Evolutionary conservation across 1,140 invertebrate species (phyloP).

Genomic region (Papilio helenus): DNA sequence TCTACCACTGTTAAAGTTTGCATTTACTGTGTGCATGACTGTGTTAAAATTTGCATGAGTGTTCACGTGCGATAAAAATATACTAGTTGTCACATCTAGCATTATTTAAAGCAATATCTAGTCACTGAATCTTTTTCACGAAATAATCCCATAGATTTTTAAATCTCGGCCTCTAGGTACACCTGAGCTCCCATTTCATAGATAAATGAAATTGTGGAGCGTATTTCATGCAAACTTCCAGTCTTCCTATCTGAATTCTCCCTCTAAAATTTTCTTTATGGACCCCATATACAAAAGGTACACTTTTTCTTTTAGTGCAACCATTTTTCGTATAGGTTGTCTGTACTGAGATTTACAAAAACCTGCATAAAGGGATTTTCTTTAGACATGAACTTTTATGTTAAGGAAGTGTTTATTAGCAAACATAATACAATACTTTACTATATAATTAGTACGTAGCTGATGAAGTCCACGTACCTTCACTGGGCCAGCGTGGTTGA

Average conservation of each 20-base stretch:
- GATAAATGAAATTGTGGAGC: conserved; percentile 35
- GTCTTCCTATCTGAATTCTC: conserved; percentile 30
- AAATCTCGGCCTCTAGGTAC: conserved; percentile 13
- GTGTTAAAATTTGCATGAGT: too few species aligned
- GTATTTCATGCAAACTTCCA: conserved; percentile 32
- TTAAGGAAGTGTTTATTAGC: too few species aligned
- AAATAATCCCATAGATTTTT: conserved; percentile 31
- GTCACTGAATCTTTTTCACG: neutral
- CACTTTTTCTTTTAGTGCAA: conserved; percentile 21
- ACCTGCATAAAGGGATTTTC: neutral
- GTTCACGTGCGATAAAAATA: neutral
- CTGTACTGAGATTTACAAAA: neutral
- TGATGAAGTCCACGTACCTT: too few species aligned
- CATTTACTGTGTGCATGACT: too few species aligned
- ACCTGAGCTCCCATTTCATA: conserved; percentile 36
- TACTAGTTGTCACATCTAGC: neutral
- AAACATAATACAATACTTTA: too few species aligned
- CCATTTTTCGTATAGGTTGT: neutral
- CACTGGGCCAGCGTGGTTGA: too few species aligned
- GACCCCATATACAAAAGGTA: conserved; percentile 22
- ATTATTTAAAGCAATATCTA: neutral
- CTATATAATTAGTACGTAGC: too few species aligned
- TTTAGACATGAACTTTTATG: neutral
- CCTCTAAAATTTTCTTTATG: conserved; percentile 28
- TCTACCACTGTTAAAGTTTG: too few species aligned